Percentiles rank a stretch among this genome's conserved stretches.
phyloP scores from a whole-genome alignment of 2,797 vertebrate species.

The Artibeus lituratus region DNA sequence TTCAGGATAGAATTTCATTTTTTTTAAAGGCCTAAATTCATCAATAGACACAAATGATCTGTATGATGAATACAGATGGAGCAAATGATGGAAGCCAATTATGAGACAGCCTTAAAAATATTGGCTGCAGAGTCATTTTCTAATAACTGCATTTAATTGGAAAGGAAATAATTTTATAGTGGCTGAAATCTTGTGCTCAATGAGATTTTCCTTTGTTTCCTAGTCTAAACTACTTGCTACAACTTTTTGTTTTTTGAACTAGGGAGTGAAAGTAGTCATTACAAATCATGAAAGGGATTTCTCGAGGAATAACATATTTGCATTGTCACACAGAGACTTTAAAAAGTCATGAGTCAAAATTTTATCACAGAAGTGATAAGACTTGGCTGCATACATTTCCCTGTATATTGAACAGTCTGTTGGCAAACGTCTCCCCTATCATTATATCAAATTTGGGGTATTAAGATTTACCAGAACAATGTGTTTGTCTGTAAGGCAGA shows the following conservation, averaged over 20 bases:
- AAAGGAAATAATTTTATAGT: constrained; percentile 22
- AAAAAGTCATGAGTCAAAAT: neutral
- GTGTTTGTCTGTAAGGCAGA: neutral
- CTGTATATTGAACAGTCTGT: neutral
- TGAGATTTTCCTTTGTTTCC: neutral
- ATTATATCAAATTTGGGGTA: neutral
- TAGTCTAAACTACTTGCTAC: neutral
- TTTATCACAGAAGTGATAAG: constrained; percentile 13
- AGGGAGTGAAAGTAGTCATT: neutral
- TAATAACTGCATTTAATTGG: neutral
- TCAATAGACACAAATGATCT: constrained; percentile 4
- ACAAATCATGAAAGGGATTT: neutral
- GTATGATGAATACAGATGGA: neutral
- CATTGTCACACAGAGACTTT: neutral
- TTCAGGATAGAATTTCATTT: neutral
- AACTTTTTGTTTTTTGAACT: neutral
- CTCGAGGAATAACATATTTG: constrained; percentile 12
- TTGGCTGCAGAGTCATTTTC: neutral
- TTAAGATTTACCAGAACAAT: constrained; percentile 35
- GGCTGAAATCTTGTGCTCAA: neutral
- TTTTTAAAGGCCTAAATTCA: neutral
- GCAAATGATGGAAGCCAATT: neutral
- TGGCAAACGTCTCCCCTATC: neutral
- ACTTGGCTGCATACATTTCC: neutral
- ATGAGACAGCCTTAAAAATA: neutral